Conservation (phyloP, 92 coral and sea anemone species). For the Plumapathes pennacea region DNA sequence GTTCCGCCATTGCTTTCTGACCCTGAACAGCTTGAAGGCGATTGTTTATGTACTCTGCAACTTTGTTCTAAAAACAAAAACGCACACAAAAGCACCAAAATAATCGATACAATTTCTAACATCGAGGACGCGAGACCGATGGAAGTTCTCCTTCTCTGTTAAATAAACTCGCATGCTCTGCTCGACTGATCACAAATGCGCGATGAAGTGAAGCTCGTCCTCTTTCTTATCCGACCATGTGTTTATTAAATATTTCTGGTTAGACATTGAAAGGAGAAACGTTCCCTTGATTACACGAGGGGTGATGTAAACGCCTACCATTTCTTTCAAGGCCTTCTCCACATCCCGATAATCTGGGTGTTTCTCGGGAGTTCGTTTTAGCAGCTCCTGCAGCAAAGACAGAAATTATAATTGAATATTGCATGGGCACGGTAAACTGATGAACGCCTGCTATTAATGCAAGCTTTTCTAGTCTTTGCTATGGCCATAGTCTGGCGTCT, state of each 20-base stretch:
- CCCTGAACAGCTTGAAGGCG: slow-evolving; percentile 86
- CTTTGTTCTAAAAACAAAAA: slow-evolving; percentile 49
- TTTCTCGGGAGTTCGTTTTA: slow-evolving; percentile 66
- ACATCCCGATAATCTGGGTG: slow-evolving; percentile 77
- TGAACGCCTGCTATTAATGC: no score
- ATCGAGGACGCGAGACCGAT: neutral
- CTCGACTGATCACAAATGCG: no score
- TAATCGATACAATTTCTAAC: neutral
- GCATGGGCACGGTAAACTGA: no score
- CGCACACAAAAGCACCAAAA: neutral
- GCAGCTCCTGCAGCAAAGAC: slow-evolving; percentile 62
- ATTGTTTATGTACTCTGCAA: slow-evolving; percentile 89
- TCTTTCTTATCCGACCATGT: no score
- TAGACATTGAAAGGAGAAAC: no score
- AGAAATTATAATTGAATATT: no score
- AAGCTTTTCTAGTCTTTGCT: no score
- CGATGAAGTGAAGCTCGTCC: no score
- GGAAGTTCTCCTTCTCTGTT: neutral
- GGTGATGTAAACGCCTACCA: slow-evolving; percentile 63
- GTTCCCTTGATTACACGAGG: no score
- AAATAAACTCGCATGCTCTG: neutral
- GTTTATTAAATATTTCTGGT: no score
- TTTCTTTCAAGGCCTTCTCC: slow-evolving; percentile 62
- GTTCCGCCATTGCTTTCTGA: slow-evolving; percentile 84
- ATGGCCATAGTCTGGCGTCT: no score